phyloP scores from a whole-genome alignment of 2,888 invertebrate genomes.

The Amphipoea oculea region DNA sequence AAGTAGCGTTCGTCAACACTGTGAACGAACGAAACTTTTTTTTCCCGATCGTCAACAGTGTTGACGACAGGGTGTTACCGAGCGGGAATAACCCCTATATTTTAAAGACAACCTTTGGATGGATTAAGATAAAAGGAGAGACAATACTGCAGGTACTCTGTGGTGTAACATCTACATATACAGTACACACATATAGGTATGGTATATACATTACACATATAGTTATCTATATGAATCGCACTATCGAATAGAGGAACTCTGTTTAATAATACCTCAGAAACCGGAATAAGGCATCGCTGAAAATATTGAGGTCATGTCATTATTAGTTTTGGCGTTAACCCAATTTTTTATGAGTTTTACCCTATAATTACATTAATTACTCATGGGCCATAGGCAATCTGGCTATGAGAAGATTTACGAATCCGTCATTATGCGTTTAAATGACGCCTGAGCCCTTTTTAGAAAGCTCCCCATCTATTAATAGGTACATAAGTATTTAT shows the following conservation, averaged over 20 bases:
- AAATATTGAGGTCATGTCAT: constrained; percentile 18
- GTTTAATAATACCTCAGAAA: neutral
- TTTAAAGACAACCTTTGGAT: no score
- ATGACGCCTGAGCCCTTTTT: neutral
- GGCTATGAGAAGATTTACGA: constrained; percentile 30
- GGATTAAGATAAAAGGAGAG: no score
- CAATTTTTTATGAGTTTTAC: constrained; percentile 50
- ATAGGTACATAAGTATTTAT: neutral
- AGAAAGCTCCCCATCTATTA: neutral
- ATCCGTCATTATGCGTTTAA: neutral
- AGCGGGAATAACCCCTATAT: no score
- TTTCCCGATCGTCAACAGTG: no score
- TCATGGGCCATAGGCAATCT: constrained; percentile 30
- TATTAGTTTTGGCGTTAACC: constrained; percentile 51
- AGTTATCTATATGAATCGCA: no score
- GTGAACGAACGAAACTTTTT: no score
- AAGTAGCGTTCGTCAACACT: no score
- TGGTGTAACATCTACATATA: no score
- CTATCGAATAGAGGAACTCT: neutral
- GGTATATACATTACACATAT: no score
- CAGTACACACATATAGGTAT: no score
- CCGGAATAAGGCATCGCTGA: neutral
- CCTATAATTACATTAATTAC: constrained; percentile 57
- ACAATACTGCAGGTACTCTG: no score
- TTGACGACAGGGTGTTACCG: no score